Base-by-base conservation (phyloP, 2,113 vertebrate species). In the Stercorarius parasiticus region DNA sequence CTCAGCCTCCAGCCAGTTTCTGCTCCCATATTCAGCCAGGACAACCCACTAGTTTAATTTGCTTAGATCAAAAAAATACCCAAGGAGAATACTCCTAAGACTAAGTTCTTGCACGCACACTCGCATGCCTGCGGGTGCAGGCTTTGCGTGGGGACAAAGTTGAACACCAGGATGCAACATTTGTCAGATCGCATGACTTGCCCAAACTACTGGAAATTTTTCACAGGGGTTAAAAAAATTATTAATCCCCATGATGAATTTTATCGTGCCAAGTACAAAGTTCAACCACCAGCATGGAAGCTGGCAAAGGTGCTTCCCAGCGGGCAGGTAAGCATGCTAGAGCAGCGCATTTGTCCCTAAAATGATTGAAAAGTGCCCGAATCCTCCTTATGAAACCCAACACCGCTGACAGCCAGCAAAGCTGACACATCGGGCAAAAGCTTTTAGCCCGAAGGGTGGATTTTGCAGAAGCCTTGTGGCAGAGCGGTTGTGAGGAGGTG, bases 51-150 rank as follows among this genome's bases (percentile, higher is more conserved):
- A 13, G 6, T 9, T 66, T 19, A 5, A 79, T 86, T 29, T 49
- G 12, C 20, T 43, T 12, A 17, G 40, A 9, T 43, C 9, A 56
- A 70, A 36, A 65, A n/a, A 79, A 45, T 42, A 6, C 29, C 50
- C 3, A 11, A n/a, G 65, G 50, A 58, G 73, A 55, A n/a, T 34
- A 56, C 6, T 43, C 52, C 45, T 1, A 34, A 32, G n/a, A 16
- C 20, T 3, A 25, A 38, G 32, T 2, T 17, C n/a, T 14, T 10
- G 21, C 38, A 25, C 1, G 2, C 19, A 11, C 72, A 1, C 22
- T 17, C 5, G 65, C 82, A 32, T 8, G 10, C 25, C 50, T 5
- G 23, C 2, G 2, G 2, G 38, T 2, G 49, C 32, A 43, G 52
- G 82, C 36, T 69, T 17, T 10, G n/a, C 2, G 1, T 9, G 19